Percentiles rank a stretch among this genome's conserved stretches.
Evolutionary conservation across 2,888 invertebrate species (phyloP).

Genomic region (Netelia inedita): DNA sequence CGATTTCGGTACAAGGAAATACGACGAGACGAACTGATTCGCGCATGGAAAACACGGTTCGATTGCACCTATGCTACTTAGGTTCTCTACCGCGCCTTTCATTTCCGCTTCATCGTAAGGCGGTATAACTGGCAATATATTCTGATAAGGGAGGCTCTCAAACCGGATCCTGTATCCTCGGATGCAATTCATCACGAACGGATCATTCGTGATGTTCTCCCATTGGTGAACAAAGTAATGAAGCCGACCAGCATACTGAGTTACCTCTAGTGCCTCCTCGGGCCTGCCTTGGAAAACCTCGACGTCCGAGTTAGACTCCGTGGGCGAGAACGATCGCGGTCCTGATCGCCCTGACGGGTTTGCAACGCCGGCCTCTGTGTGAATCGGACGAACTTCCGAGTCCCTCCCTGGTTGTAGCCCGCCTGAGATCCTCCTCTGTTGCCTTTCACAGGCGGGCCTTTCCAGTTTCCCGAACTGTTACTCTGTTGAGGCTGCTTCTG

Average conservation of each 20-base stretch:
- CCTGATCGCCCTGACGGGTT: too few species aligned
- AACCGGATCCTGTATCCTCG: constrained; percentile 43
- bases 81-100: constrained; percentile 34
- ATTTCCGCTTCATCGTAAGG: neutral
- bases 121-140: constrained; percentile 4
- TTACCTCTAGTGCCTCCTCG: too few species aligned
- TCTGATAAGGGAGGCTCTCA: constrained; percentile 7
- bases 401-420: too few species aligned
- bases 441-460: too few species aligned
- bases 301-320: too few species aligned
- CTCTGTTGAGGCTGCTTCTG: too few species aligned
- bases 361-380: too few species aligned
- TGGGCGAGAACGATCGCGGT: too few species aligned
- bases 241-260: constrained; percentile 51
- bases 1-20: constrained; percentile 63
- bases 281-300: too few species aligned
- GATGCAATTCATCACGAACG: constrained; percentile 36
- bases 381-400: too few species aligned
- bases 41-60: constrained; percentile 29
- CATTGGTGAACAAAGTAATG: constrained; percentile 50
- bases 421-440: too few species aligned
- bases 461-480: too few species aligned
- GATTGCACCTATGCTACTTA: constrained; percentile 48
- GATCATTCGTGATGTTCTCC: constrained; percentile 61
- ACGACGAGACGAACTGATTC: constrained; percentile 58